Evolutionary conservation across 2,113 vertebrate species (phyloP).

Genomic region (Percopsis transmontana): DNA sequence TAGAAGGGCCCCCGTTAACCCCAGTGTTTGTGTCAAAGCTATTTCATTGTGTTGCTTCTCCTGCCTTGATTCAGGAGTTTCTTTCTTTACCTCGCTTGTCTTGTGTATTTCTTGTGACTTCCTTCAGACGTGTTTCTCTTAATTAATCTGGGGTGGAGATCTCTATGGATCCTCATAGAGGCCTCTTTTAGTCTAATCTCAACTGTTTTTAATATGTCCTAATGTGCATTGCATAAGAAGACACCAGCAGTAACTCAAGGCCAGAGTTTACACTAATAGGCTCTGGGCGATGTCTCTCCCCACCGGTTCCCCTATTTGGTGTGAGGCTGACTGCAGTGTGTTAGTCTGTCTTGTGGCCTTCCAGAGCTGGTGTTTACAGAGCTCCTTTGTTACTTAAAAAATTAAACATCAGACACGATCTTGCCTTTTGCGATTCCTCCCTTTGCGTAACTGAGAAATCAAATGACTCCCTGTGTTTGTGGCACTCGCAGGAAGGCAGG

Average conservation of each 20-base stretch:
- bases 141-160: conserved; percentile 27
- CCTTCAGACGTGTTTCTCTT: conserved; percentile 51
- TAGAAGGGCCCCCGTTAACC: conserved; percentile 67
- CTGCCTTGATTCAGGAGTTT: conserved; percentile 63
- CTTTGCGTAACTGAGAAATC: conserved; percentile 56
- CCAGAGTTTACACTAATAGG: conserved; percentile 28
- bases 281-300: conserved; percentile 19
- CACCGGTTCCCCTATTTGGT: conserved; percentile 20
- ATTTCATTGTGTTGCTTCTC: conserved; percentile 66
- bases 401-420: conserved; percentile 40
- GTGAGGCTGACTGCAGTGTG: conserved; percentile 39
- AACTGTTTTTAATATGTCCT: no score
- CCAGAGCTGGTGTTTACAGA: conserved; percentile 49
- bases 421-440: conserved; percentile 44
- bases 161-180: conserved; percentile 35
- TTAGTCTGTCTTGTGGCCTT: conserved; percentile 40
- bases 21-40: conserved; percentile 72
- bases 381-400: conserved; percentile 57
- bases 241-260: conserved; percentile 22
- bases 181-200: background rate
- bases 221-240: background rate
- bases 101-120: conserved; percentile 54
- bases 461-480: conserved; percentile 58
- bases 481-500: conserved; percentile 51
- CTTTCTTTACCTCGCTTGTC: conserved; percentile 7